Percentiles rank a stretch among this genome's conserved stretches.
phyloP scores from a whole-genome alignment of 2,888 invertebrate species.

The Apantesis nais region DNA sequence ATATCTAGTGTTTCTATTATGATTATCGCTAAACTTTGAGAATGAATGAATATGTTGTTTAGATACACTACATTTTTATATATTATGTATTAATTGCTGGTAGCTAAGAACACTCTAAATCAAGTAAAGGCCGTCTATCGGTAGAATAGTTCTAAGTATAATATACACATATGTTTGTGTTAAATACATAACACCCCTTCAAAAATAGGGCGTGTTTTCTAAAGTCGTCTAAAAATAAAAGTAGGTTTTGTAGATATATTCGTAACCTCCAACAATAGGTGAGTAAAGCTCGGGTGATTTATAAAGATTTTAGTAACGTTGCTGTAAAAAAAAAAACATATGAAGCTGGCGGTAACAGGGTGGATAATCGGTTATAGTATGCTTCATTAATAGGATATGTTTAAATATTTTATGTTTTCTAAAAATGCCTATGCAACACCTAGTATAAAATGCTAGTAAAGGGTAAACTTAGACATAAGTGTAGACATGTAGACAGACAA shows the following conservation, averaged over 20 bases:
- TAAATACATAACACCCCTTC: no score
- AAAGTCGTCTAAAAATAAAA: neutral
- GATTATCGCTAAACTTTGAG: no score
- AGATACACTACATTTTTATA: no score
- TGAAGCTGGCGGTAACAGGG: neutral
- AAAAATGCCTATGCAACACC: neutral
- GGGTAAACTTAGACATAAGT: conserved; percentile 2
- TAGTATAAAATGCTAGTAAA: neutral
- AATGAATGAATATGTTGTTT: no score
- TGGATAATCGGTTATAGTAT: neutral
- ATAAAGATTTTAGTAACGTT: conserved; percentile 67
- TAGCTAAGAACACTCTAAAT: no score
- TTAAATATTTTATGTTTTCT: no score
- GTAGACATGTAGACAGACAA: conserved; percentile 16
- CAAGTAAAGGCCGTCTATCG: no score
- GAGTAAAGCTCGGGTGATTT: conserved; percentile 77
- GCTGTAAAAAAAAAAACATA: conserved; percentile 62
- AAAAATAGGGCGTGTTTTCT: neutral
- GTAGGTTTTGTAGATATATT: neutral
- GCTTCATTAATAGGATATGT: no score
- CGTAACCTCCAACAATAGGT: conserved; percentile 75
- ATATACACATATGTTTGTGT: no score
- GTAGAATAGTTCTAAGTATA: no score
- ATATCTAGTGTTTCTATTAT: no score
- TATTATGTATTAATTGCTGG: no score